Percentiles rank a stretch among this genome's conserved stretches.
Evolutionary conservation across 2,113 vertebrate species (phyloP).

Genomic region (Heliornis fulica): DNA sequence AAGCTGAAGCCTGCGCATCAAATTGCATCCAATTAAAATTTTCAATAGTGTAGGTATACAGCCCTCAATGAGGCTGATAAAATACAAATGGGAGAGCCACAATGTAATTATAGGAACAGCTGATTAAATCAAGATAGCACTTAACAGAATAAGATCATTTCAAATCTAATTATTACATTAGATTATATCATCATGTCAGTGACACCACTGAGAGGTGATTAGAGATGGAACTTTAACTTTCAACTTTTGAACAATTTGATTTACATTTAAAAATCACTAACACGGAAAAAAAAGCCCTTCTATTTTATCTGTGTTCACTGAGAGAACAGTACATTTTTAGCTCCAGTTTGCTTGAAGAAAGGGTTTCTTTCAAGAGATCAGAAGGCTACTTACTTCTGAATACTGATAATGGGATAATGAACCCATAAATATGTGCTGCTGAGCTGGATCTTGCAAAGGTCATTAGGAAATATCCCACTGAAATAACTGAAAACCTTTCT

Average conservation of each 20-base stretch:
- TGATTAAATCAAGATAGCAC: slow-evolving; percentile 7
- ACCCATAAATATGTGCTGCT: neutral
- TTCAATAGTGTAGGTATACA: neutral
- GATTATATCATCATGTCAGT: neutral
- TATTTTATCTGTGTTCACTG: neutral
- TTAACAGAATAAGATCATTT: neutral
- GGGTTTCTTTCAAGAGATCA: neutral
- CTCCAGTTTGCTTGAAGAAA: neutral
- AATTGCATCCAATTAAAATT: neutral
- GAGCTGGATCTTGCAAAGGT: neutral
- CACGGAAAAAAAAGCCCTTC: neutral
- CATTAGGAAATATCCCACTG: neutral
- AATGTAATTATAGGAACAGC: neutral
- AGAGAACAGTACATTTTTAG: neutral
- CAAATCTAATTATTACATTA: neutral
- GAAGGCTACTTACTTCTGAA: neutral
- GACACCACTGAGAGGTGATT: neutral
- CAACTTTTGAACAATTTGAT: neutral
- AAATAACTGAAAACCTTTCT: neutral
- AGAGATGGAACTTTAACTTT: neutral
- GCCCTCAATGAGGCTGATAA: neutral
- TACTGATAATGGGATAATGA: neutral
- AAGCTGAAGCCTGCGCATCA: neutral
- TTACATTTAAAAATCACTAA: neutral
- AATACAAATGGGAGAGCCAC: neutral